Evolutionary conservation across 1,140 invertebrate genomes (phyloP).

Genomic region (Drosophila bocki): DNA sequence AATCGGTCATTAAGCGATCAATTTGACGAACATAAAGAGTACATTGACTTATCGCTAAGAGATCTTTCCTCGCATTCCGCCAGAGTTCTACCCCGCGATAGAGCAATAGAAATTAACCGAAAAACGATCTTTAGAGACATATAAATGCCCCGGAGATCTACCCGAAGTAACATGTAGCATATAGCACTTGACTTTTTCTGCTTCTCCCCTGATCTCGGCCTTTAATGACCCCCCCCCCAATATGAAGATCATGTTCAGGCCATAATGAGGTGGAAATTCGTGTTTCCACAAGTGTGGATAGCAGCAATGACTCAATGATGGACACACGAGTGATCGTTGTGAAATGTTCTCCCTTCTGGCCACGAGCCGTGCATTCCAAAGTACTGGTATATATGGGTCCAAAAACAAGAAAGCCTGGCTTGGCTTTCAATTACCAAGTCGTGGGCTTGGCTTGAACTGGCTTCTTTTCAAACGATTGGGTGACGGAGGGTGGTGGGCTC

Average conservation of each 20-base stretch:
- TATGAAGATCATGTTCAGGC: constrained; percentile 27
- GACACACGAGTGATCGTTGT: constrained; percentile 4
- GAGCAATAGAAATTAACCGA: background rate
- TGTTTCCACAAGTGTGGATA: constrained; percentile 25
- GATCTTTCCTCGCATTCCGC: background rate
- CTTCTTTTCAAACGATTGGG: constrained; percentile 18
- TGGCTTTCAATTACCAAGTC: constrained; percentile 43
- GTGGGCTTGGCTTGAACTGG: constrained; percentile 28
- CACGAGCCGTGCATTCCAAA: constrained; percentile 26
- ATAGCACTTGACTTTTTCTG: constrained; percentile 26
- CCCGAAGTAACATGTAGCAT: background rate
- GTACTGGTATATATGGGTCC: background rate
- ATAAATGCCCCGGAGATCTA: constrained; percentile 5
- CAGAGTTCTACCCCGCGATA: background rate
- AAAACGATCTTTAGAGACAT: constrained; percentile 1
- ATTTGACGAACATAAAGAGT: constrained; percentile 26
- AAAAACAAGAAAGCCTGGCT: constrained; percentile 37
- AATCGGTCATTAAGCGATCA: constrained; percentile 25
- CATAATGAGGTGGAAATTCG: constrained; percentile 41
- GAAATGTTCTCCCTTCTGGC: constrained; percentile 26
- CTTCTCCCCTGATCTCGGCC: background rate
- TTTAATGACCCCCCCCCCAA: background rate
- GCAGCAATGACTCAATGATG: constrained; percentile 22
- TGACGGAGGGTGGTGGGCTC: constrained; percentile 19
- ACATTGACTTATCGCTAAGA: constrained; percentile 14